A percentile compares a stretch with the other conserved stretches of the same genome.
Conservation (phyloP, 2,797 vertebrate species). For the Argyrosomus regius region DNA sequence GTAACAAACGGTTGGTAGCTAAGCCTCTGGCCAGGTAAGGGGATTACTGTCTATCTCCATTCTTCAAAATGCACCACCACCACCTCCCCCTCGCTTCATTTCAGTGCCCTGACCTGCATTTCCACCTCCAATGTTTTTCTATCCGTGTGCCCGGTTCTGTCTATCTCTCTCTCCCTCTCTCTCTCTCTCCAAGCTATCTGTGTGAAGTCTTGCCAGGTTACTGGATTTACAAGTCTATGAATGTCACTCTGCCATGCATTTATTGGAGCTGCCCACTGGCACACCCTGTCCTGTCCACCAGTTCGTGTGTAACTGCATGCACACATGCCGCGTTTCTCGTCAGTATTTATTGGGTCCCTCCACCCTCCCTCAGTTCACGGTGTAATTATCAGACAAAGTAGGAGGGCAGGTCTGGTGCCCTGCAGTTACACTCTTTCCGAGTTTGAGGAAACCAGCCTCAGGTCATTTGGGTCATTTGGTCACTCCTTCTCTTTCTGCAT, state of each 20-base stretch:
- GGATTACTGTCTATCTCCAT: constrained; percentile 72
- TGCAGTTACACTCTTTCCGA: constrained; percentile 23
- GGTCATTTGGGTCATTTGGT: constrained; percentile 33
- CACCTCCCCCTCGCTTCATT: constrained; percentile 7
- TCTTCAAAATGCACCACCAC: constrained; percentile 41
- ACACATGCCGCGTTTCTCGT: neutral
- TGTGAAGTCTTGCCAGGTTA: constrained; percentile 56
- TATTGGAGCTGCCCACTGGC: constrained; percentile 22
- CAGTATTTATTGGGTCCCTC: neutral
- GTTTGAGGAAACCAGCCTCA: constrained; percentile 10
- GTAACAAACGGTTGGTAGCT: constrained; percentile 52
- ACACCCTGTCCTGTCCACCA: constrained; percentile 10
- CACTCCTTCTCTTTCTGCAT: neutral
- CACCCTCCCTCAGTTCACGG: constrained; percentile 5
- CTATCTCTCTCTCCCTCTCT: constrained; percentile 1
- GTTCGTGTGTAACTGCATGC: constrained; percentile 1
- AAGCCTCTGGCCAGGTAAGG: constrained; percentile 40
- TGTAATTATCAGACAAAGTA: constrained; percentile 35
- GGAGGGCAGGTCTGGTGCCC: constrained; percentile 11
- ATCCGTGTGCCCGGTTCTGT: constrained; percentile 33
- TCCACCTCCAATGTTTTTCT: constrained; percentile 35
- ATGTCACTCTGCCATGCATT: constrained; percentile 32
- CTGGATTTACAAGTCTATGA: constrained; percentile 56
- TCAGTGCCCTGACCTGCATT: constrained; percentile 25
- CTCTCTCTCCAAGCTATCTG: constrained; percentile 23